phyloP scores from a whole-genome alignment of 2,113 vertebrate genomes.

The Ameiurus melas region DNA sequence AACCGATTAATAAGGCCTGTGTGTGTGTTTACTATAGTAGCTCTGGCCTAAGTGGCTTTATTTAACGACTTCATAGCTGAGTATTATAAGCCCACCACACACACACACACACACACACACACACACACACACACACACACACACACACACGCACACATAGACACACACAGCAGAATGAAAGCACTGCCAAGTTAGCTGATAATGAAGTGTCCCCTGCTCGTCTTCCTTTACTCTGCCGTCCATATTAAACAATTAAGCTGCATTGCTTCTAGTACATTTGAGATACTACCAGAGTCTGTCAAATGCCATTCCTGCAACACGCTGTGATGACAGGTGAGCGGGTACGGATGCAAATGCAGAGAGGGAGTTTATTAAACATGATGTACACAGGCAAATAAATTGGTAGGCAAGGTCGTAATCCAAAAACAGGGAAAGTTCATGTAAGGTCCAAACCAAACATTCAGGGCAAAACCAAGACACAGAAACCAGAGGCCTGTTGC shows the following conservation, averaged over 20 bases:
- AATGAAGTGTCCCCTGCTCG: background rate
- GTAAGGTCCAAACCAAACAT: no score
- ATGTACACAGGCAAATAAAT: no score
- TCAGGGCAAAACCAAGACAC: no score
- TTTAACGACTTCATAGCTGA: slow-evolving; percentile 1
- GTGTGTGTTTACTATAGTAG: background rate
- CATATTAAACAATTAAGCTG: background rate
- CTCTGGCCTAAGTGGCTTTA: background rate
- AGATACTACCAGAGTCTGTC: background rate
- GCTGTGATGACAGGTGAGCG: background rate
- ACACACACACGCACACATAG: background rate
- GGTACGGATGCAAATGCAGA: no score
- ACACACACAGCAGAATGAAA: background rate
- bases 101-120: background rate
- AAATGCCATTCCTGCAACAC: background rate
- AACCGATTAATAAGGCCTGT: background rate
- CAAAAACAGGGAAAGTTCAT: no score
- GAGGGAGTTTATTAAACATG: no score
- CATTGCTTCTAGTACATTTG: background rate
- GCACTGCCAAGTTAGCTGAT: background rate
- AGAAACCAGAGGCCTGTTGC: no score
- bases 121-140: background rate
- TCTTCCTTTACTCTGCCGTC: background rate
- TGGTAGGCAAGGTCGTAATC: no score
- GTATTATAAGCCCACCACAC: background rate